Evolutionary conservation across 2,888 invertebrate species (phyloP).

Genomic region (Dichetophora obliterata): DNA sequence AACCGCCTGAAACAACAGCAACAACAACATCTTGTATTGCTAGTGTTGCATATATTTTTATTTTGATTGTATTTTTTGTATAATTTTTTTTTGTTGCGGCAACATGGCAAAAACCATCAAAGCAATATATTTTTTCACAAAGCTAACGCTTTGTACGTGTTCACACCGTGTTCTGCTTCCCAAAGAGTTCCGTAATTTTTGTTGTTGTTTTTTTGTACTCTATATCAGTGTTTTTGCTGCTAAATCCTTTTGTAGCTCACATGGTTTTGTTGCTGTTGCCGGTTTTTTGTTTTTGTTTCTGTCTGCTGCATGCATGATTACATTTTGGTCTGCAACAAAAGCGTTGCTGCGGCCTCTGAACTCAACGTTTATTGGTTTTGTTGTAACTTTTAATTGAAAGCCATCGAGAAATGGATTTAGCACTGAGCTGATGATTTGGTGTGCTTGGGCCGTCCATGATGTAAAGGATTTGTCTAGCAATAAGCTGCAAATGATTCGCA

Average conservation of each 20-base stretch:
- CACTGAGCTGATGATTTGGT: too few relatives aligned
- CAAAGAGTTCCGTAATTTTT: neutral
- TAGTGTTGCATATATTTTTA: neutral
- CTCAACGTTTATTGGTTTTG: conserved; percentile 20
- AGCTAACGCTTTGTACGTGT: conserved; percentile 8
- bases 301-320: conserved; percentile 18
- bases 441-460: too few relatives aligned
- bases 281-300: neutral
- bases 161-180: conserved; percentile 20
- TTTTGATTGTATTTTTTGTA: neutral
- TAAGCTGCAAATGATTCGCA: too few relatives aligned
- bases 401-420: conserved; percentile 3
- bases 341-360: neutral
- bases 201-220: neutral
- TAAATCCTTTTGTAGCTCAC: neutral
- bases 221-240: neutral
- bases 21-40: neutral
- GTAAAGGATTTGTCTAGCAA: too few relatives aligned
- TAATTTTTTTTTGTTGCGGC: neutral
- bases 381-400: conserved; percentile 17
- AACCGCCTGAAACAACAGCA: conserved; percentile 16
- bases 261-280: conserved; percentile 8
- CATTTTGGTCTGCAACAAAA: neutral
- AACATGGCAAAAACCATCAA: neutral
- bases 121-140: neutral